Percentiles rank a stretch among this genome's conserved stretches.
Evolutionary conservation across 1,140 invertebrate species (phyloP).

Genomic region (Ceratoteleas bidentatus): DNA sequence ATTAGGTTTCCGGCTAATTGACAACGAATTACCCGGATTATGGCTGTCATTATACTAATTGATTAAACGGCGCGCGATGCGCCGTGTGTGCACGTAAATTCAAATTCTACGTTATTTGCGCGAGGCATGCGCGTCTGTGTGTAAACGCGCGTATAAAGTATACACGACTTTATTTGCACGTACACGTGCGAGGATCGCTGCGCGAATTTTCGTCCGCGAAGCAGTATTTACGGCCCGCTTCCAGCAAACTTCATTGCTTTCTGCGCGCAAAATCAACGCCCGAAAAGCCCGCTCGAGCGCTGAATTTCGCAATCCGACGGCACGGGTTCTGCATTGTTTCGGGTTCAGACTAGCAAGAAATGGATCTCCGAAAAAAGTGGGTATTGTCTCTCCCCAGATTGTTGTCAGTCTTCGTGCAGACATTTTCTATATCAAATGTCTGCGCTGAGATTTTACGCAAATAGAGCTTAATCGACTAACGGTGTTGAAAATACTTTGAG

Average conservation of each 20-base stretch:
- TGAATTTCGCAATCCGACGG: too few species aligned
- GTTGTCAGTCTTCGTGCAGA: too few species aligned
- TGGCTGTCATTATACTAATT: constrained; percentile 43
- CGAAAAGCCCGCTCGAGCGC: neutral
- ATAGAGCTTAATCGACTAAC: too few species aligned
- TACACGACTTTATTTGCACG: constrained; percentile 27
- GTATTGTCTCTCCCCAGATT: too few species aligned
- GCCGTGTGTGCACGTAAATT: constrained; percentile 40
- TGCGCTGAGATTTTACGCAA: too few species aligned
- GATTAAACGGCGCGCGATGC: constrained; percentile 29
- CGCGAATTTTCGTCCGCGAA: constrained; percentile 41
- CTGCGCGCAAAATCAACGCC: constrained; percentile 32
- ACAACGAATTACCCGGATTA: constrained; percentile 32
- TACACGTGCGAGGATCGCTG: constrained; percentile 1
- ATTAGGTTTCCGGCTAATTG: constrained; percentile 30
- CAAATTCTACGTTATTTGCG: constrained; percentile 43
- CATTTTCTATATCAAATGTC: too few species aligned
- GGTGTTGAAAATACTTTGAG: too few species aligned
- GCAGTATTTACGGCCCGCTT: constrained; percentile 42
- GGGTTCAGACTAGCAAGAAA: too few species aligned
- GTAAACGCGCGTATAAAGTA: constrained; percentile 22
- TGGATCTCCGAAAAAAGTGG: too few species aligned
- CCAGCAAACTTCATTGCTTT: constrained; percentile 31
- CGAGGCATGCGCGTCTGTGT: constrained; percentile 6
- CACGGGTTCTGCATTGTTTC: too few species aligned